These are phyloP conservation scores for Psilopogon haemacephalus DNA, from an alignment of 2,113 vertebrate genomes.

Conservation along the genomic window DNA sequence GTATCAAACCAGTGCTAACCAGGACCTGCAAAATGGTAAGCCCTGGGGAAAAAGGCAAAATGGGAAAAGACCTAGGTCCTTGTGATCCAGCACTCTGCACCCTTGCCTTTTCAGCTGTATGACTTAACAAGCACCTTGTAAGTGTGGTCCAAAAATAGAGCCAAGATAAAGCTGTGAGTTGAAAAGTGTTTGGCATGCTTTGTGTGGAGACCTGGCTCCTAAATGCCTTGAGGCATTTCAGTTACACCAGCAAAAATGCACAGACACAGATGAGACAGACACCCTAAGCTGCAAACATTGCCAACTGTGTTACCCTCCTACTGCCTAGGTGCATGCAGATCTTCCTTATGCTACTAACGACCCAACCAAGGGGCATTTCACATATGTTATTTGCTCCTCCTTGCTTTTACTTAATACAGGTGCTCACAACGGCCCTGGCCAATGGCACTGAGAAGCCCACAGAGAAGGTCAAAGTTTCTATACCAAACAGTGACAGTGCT, in stretches of 20 bases:
- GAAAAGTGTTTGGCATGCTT: constrained; percentile 3
- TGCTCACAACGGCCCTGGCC: not conserved
- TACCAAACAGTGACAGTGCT: not conserved
- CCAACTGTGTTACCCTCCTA: not conserved
- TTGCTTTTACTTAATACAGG: not conserved
- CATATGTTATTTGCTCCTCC: not conserved
- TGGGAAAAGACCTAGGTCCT: not conserved
- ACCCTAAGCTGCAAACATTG: not conserved
- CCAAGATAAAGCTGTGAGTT: constrained; percentile 6
- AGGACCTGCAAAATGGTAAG: not conserved
- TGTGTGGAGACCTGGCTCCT: not conserved
- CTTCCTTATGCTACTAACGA: not conserved
- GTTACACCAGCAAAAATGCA: not conserved
- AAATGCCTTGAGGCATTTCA: not conserved
- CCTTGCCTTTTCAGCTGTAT: not conserved
- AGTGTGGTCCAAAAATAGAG: constrained; percentile 42
- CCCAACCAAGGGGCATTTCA: not conserved
- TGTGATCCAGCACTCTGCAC: not conserved
- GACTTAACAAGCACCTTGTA: constrained; percentile 45
- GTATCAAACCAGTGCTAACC: not conserved
- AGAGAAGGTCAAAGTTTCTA: not conserved
- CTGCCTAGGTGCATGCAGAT: not conserved
- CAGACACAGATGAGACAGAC: not conserved
- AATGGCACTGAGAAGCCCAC: not conserved
- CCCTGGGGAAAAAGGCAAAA: not conserved